phyloP scores from a whole-genome alignment of 2,797 vertebrate species.

The Danio aesculapii region DNA sequence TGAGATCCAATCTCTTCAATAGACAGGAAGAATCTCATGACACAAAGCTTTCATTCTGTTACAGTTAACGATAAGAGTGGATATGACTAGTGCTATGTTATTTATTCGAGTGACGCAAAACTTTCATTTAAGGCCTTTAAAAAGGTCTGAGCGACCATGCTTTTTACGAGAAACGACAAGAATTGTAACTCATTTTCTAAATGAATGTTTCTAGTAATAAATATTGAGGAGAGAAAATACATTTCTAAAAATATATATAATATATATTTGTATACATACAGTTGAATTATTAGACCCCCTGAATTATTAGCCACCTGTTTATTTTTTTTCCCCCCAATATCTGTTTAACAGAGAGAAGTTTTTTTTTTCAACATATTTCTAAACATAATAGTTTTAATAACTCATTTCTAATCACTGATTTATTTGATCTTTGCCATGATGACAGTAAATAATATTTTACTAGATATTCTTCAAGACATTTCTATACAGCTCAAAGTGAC shows the following conservation, averaged over 20 bases:
- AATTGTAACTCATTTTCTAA: not conserved
- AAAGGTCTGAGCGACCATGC: not conserved
- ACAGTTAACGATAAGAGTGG: constrained; percentile 13
- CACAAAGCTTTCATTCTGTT: constrained; percentile 40
- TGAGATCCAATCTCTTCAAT: constrained; percentile 43
- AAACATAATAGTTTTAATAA: no score
- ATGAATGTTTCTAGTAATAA: not conserved
- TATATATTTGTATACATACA: not conserved
- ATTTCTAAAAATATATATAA: no score
- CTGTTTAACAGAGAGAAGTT: no score
- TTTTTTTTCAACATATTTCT: no score
- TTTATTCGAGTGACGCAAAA: constrained; percentile 22
- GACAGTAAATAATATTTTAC: no score
- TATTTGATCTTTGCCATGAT: no score
- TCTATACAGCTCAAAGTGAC: no score
- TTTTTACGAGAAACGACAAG: not conserved
- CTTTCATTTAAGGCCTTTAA: not conserved
- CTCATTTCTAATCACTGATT: no score
- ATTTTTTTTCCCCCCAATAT: no score
- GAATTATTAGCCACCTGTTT: no score
- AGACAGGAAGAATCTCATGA: constrained; percentile 31
- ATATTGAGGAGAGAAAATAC: not conserved
- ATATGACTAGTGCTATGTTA: constrained; percentile 21
- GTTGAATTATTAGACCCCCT: no score
- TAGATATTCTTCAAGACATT: no score